These are phyloP conservation scores for Pseudomugil gertrudae DNA, from an alignment of 2,797 vertebrate genomes.

Conservation along the genomic window DNA sequence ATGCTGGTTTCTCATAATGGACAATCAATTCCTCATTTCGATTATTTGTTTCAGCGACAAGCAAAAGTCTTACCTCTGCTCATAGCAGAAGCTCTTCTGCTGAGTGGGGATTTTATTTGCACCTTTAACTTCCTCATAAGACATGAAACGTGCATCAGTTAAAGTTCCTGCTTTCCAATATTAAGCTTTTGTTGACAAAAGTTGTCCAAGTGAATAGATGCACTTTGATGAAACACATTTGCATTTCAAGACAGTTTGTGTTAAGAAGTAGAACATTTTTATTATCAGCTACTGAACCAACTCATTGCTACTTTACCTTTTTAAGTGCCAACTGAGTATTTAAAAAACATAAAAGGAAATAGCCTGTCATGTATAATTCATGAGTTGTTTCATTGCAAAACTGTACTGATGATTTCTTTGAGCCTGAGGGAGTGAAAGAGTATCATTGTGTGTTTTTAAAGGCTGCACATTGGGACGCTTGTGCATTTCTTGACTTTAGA, in stretches of 20 bases:
- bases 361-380: constrained; percentile 62
- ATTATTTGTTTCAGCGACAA: constrained; percentile 51
- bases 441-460: constrained; percentile 10
- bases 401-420: constrained; percentile 17
- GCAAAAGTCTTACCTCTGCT: constrained; percentile 6
- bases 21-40: constrained; percentile 63
- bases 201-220: constrained; percentile 22
- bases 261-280: constrained; percentile 23
- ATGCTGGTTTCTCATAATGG: constrained; percentile 61
- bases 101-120: constrained; percentile 29
- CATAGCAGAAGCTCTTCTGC: constrained; percentile 13
- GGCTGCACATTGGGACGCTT: not conserved
- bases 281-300: constrained; percentile 50
- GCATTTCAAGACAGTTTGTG: constrained; percentile 32
- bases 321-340: constrained; percentile 52
- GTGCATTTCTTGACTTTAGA: constrained; percentile 5
- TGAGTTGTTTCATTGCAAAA: constrained; percentile 39
- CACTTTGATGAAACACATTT: constrained; percentile 47
- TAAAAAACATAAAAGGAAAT: constrained; percentile 54
- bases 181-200: constrained; percentile 51
- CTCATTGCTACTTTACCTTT: constrained; percentile 45
- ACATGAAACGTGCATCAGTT: constrained; percentile 28
- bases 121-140: constrained; percentile 32
- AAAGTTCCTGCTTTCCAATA: constrained; percentile 32
- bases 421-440: constrained; percentile 23